Base-by-base conservation (phyloP, 2,113 vertebrate genomes). In the Nyctereutes procyonoides region DNA sequence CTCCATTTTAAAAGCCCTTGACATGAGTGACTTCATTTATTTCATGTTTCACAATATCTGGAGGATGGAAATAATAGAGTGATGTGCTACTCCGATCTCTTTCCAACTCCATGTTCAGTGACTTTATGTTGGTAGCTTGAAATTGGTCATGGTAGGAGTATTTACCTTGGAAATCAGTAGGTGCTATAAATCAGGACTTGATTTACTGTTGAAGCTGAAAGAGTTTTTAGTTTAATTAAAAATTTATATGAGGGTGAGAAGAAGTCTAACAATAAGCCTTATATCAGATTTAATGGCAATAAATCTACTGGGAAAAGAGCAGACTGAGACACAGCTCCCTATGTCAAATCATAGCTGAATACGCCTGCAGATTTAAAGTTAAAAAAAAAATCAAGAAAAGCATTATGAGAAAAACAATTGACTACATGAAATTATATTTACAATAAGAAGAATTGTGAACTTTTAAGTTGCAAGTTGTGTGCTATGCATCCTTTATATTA, bases 171-270 rank as follows among this genome's bases (percentile, higher is more conserved):
- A 77, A 80, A 90, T 88, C 51, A 95, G 48, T 48, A 55, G 84
- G 5, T 48, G 5, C 26, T 91, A 43, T 87, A 69, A 62, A 92
- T 93, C 28, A 48, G 17, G 19, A 6, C 53, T 97, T 96, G 60
- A 92, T 82, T 94, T 88, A 73, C 28, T 95, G 48, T 15, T 91
- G 22, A 96, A 90, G 15, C 55, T 81, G 6, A 58, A 53, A 86
- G 43, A 62, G 20, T 56, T 87, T 79, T 96, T 38, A 79, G 48
- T 88, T 74, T 87, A 92, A 85, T 91, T 91, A 91, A 91, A 93
- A 83, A 94, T 92, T 84, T 88, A 96, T n/a, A 60, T 14, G 53
- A 82, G n/a, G 43, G 19, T 87, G 4, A 90, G 67, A 86, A 79
- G 81, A n/a, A 51, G 56, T 85, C 84, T 94, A 96, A 92, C 43